Base-by-base conservation (phyloP, 2,888 invertebrate species). In the Mimumesa dahlbomi region DNA sequence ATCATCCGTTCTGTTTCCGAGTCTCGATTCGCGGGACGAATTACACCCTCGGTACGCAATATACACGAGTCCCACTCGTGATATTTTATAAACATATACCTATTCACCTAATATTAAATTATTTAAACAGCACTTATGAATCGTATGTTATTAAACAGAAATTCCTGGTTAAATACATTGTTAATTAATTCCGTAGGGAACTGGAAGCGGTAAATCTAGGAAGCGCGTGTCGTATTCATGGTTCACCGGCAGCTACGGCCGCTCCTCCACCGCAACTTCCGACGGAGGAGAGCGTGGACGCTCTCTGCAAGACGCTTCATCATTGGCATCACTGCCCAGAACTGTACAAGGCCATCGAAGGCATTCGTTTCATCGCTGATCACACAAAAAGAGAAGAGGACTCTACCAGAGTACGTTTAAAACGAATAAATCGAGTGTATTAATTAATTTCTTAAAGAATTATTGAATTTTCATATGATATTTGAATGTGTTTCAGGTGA, bases 361-460 rank as follows among this genome's bases (percentile, higher is more conserved):
- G 97, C 76, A 96, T 97, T 79, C 93, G 95, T 85, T 97, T 96
- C 89, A 97, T 97, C 85, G 97, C 97, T 50, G 97, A 97, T 90
- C 97, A 97, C 90, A 97, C 96, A 62, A 94, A 95, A 85, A 93
- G 96, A 86, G 97, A 97, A 90, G 96, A 97, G 90, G 97, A 97
- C 89, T 96, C 96, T 65, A 96, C 96, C 57, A 93, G 95, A 92
- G 97, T 97, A 89, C 22, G 65, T 22, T 3, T 29, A n/a, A n/a
- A n/a, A n/a, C n/a, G n/a, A n/a, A n/a, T n/a, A n/a, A n/a, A n/a
- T n/a, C n/a, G n/a, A n/a, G n/a, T n/a, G 25, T 25, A 3, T 3
- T 25, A 25, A 25, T 25, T 25, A 25, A 25, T 25, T 25, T 7
- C 58, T 29, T 43, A 25, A 54, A 25, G 5, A 42, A 34, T 25